phyloP scores from a whole-genome alignment of 2,113 vertebrate genomes.

The Pardalotus punctatus region DNA sequence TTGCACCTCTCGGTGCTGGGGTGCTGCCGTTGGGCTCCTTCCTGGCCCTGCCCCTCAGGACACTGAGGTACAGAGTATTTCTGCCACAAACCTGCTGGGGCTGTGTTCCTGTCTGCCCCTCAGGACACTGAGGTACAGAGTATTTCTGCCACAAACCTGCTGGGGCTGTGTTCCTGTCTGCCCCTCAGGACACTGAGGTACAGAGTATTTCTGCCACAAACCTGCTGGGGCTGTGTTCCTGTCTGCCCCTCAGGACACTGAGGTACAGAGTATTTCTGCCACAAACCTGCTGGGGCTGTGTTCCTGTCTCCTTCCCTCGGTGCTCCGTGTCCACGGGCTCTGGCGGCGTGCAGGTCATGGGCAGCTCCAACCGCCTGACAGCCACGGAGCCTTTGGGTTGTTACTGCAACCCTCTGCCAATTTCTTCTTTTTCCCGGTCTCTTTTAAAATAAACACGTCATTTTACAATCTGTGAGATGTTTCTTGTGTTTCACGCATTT shows the following conservation, averaged over 20 bases:
- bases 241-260: neutral
- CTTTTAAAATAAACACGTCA: neutral
- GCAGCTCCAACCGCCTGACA: neutral
- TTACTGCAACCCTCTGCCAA: neutral
- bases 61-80: accelerated
- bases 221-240: neutral
- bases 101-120: neutral
- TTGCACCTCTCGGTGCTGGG: neutral
- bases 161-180: neutral
- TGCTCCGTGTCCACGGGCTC: accelerated
- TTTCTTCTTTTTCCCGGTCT: neutral
- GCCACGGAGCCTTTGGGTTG: neutral
- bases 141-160: neutral
- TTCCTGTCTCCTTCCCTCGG: neutral
- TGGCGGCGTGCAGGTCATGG: neutral
- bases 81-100: neutral
- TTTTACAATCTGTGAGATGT: constrained; percentile 23
- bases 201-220: neutral
- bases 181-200: neutral
- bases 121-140: accelerated
- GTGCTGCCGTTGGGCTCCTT: neutral
- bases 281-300: neutral
- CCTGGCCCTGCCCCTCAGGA: neutral
- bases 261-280: neutral
- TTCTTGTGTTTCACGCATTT: constrained; percentile 13